Conservation (phyloP, 35 echinoderm and acorn worm genomes). For the Ophioderma brevispina region DNA sequence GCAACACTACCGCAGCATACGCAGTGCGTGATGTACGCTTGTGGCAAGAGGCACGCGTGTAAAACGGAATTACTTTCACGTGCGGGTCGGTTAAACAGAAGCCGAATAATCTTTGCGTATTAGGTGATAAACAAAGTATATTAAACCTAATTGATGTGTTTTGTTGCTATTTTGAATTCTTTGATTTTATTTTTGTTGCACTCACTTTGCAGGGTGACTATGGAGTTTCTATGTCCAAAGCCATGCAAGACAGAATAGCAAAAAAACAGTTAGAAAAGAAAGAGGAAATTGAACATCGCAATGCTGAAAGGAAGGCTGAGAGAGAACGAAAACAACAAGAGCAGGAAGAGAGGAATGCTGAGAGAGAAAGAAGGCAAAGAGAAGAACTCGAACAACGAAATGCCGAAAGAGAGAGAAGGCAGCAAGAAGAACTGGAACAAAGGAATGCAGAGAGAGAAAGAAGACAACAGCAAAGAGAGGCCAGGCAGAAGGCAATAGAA, state of each 20-base stretch:
- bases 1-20: too few species aligned
- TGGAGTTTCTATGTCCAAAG: conserved; percentile 75
- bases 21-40: too few species aligned
- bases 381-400: conserved; percentile 24
- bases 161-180: too few species aligned
- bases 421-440: conserved; percentile 50
- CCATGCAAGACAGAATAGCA: conserved; percentile 66
- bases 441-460: conserved; percentile 45
- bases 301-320: conserved; percentile 59
- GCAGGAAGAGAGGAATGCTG: background rate
- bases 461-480: conserved; percentile 48
- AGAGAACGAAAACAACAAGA: conserved; percentile 46
- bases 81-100: too few species aligned
- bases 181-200: too few species aligned
- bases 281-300: conserved; percentile 65
- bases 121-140: too few species aligned
- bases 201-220: conserved; percentile 17
- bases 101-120: too few species aligned
- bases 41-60: too few species aligned
- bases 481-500: conserved; percentile 49
- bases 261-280: conserved; percentile 70
- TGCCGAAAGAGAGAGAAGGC: conserved; percentile 14
- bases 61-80: too few species aligned
- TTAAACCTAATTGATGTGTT: too few species aligned
- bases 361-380: background rate